phyloP scores from a whole-genome alignment of 2,888 invertebrate species.

The Apotomis capreana region DNA sequence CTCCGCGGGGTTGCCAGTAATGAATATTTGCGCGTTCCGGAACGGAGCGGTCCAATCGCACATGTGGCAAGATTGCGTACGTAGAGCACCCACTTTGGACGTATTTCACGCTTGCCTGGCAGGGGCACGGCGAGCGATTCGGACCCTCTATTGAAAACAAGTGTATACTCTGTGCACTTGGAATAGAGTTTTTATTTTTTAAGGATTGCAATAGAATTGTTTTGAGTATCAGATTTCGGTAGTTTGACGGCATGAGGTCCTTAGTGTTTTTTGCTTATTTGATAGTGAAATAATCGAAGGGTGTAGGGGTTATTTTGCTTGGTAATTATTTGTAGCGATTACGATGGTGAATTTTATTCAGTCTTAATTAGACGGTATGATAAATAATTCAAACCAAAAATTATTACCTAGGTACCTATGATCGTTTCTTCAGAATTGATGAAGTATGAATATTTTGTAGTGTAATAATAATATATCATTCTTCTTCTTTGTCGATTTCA shows the following conservation, averaged over 20 bases:
- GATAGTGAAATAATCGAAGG: conserved; percentile 31
- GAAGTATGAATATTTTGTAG: too few species aligned
- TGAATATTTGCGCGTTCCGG: conserved; percentile 60
- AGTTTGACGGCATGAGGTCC: conserved; percentile 37
- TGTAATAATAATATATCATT: too few species aligned
- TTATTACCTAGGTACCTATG: too few species aligned
- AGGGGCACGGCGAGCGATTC: conserved; percentile 52
- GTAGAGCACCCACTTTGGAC: conserved; percentile 53
- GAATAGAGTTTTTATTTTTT: conserved; percentile 32
- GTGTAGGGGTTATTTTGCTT: conserved; percentile 20
- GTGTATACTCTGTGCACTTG: conserved; percentile 41
- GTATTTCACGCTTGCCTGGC: conserved; percentile 62
- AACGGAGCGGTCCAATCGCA: conserved; percentile 52
- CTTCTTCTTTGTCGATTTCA: too few species aligned
- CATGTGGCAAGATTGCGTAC: conserved; percentile 75
- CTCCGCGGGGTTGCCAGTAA: conserved; percentile 69
- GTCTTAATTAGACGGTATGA: not conserved
- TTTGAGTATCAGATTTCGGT: conserved; percentile 42
- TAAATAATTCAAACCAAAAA: too few species aligned
- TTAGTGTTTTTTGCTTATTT: conserved; percentile 39
- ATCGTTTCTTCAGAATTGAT: too few species aligned
- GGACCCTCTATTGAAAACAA: conserved; percentile 37
- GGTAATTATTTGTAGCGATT: conserved; percentile 23
- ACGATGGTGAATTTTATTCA: not conserved
- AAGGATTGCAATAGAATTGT: conserved; percentile 21